Percentiles rank a stretch among this genome's conserved stretches.
phyloP scores from a whole-genome alignment of 1,140 invertebrate genomes.

The Eriocheir sinensis region DNA sequence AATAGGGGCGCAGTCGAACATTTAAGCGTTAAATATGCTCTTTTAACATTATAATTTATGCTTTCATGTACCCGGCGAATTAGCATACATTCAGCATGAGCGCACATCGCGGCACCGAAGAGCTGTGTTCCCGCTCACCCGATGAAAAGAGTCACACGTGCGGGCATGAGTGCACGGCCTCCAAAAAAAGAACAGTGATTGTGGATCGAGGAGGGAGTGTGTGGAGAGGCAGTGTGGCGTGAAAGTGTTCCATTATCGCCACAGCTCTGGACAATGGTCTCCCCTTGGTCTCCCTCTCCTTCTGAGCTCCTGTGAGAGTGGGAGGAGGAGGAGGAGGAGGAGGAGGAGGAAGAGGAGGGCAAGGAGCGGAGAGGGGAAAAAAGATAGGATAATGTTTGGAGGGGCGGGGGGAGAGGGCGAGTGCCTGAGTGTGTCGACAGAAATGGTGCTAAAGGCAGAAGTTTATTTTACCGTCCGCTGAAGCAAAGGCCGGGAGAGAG shows the following conservation, averaged over 20 bases:
- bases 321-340: too few relatives aligned
- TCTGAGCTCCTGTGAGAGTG: too few relatives aligned
- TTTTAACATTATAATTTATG: background rate
- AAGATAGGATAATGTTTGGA: too few relatives aligned
- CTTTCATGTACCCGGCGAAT: background rate
- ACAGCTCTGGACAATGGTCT: background rate
- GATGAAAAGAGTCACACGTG: background rate
- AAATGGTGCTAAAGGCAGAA: too few relatives aligned
- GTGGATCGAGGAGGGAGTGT: background rate
- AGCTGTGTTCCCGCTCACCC: background rate
- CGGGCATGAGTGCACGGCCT: background rate
- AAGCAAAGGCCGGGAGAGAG: too few relatives aligned
- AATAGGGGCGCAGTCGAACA: background rate
- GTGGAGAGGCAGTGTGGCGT: background rate
- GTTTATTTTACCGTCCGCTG: too few relatives aligned
- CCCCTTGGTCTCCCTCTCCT: too few relatives aligned
- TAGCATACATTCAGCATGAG: background rate
- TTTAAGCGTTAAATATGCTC: background rate
- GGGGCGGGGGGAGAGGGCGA: too few relatives aligned
- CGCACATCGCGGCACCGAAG: background rate
- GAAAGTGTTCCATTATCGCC: background rate
- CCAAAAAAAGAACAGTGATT: background rate
- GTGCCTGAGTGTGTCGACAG: too few relatives aligned
- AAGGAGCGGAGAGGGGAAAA: too few relatives aligned
- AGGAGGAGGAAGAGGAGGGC: too few relatives aligned